Base-by-base conservation (phyloP, 35 echinoderm and acorn worm species). In the Heliocidaris tuberculata region DNA sequence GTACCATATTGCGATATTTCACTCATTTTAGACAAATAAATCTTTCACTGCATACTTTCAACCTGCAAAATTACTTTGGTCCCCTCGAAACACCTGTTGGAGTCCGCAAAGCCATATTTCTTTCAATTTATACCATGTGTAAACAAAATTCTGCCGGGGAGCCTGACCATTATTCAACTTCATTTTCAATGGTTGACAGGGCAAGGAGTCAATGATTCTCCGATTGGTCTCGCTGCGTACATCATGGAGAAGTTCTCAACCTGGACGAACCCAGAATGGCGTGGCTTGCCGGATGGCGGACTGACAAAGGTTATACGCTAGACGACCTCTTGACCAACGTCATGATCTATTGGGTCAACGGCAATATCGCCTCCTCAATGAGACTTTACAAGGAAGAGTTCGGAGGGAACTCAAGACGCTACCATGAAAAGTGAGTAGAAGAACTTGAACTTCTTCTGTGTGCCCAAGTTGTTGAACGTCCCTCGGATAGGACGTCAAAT, bases 291-390 rank as follows among this genome's bases (percentile, higher is more conserved):
- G 32, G 96, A 98, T 71, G 97, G 97, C 49, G 96, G 96, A 21
- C 86, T 98, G 49, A 88, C 95, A 3, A 94, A 95, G 21, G 31
- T 78, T 98, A 88, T 85, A 88, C 88, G 8, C 88, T 95, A 30
- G 98, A 99, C 90, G 96, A 99, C 31, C 71, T 99, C 12, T 56
- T 99, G 42, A 99, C 94, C 78, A 99, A 99, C 31, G 90, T 99
- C 30, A 99, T 99, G 98, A 93, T 99, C 7, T 99, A 99, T 85
- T 99, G 98, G 98, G 94, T 99, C 5, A 95, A 86, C 6, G 96
- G 93, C 0, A 88, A 94, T 31, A 98, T 98, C 48, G 95, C 97
- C 10, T 98, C 97, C 10, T 96, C 95, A 19, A 95, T 96, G 97
- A 95, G 97, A 29, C 16, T 98, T 6, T 98, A 98, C 93, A 98